Percentiles rank a stretch among this genome's conserved stretches.
phyloP scores from a whole-genome alignment of 2,888 invertebrate species.

The Sericinus montela region DNA sequence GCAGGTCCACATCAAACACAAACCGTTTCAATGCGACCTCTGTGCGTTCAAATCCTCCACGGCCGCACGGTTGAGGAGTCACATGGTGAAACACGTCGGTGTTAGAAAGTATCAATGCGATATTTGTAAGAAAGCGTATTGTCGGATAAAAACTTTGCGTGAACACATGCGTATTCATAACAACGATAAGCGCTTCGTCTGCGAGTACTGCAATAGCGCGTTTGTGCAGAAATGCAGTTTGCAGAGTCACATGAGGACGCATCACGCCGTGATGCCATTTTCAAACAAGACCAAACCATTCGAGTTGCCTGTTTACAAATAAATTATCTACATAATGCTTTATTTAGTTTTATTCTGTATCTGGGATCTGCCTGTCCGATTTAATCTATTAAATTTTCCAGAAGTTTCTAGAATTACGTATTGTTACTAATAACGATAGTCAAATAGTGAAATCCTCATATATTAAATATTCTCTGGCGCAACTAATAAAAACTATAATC shows the following conservation, averaged over 20 bases:
- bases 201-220: slow-evolving; percentile 55
- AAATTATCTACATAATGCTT: background rate
- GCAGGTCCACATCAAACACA: slow-evolving; percentile 53
- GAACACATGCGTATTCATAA: slow-evolving; percentile 65
- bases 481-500: background rate
- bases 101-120: slow-evolving; percentile 58
- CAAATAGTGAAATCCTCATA: too few relatives aligned
- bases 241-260: slow-evolving; percentile 57
- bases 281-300: slow-evolving; percentile 24
- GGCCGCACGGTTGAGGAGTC: slow-evolving; percentile 45
- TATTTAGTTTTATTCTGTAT: too few relatives aligned
- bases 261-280: slow-evolving; percentile 44
- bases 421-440: too few relatives aligned
- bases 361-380: too few relatives aligned
- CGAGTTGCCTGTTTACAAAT: slow-evolving; percentile 3
- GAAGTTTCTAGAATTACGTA: too few relatives aligned
- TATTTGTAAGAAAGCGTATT: slow-evolving; percentile 64
- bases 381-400: too few relatives aligned
- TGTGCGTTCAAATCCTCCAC: slow-evolving; percentile 55
- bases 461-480: background rate
- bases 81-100: slow-evolving; percentile 53
- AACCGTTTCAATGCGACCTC: slow-evolving; percentile 45
- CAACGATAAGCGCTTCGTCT: slow-evolving; percentile 65
- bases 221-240: slow-evolving; percentile 68
- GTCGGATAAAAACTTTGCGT: slow-evolving; percentile 47